Conservation (phyloP, 2,888 invertebrate genomes). For the Latrodectus elegans region DNA sequence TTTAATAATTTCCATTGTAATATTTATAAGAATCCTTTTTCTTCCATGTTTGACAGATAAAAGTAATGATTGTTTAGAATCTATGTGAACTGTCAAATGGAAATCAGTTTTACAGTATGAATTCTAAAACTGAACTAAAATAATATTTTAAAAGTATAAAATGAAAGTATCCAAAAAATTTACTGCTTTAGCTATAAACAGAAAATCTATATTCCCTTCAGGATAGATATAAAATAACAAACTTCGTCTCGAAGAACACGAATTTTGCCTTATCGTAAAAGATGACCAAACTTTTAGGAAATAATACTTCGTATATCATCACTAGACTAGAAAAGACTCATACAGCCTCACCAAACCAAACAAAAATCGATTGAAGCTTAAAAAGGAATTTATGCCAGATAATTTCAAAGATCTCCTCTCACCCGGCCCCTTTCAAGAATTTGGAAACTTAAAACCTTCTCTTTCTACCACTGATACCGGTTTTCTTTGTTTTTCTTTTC, state of each 20-base stretch:
- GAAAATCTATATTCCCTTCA: no score
- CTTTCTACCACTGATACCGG: constrained; percentile 14
- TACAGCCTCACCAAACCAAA: not conserved
- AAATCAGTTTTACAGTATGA: no score
- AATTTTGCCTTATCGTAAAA: constrained; percentile 24
- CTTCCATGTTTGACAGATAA: no score
- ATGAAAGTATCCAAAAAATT: not conserved
- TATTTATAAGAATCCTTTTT: no score
- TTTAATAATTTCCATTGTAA: no score
- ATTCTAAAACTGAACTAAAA: no score
- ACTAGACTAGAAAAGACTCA: not conserved
- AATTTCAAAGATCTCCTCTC: constrained; percentile 30
- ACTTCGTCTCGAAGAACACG: not conserved
- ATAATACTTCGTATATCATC: constrained; percentile 40
- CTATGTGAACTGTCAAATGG: no score
- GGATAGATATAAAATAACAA: not conserved
- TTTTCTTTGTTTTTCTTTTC: constrained; percentile 34
- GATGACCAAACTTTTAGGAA: constrained; percentile 25
- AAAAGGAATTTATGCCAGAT: constrained; percentile 54
- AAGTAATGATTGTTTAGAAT: no score
- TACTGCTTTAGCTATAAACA: not conserved
- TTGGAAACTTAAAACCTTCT: constrained; percentile 18
- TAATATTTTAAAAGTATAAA: no score
- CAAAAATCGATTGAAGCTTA: constrained; percentile 40
- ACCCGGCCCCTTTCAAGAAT: constrained; percentile 21